These are phyloP conservation scores for Drosophila pseudoananassae DNA, from an alignment of 1,140 invertebrate genomes.

Conservation along the genomic window DNA sequence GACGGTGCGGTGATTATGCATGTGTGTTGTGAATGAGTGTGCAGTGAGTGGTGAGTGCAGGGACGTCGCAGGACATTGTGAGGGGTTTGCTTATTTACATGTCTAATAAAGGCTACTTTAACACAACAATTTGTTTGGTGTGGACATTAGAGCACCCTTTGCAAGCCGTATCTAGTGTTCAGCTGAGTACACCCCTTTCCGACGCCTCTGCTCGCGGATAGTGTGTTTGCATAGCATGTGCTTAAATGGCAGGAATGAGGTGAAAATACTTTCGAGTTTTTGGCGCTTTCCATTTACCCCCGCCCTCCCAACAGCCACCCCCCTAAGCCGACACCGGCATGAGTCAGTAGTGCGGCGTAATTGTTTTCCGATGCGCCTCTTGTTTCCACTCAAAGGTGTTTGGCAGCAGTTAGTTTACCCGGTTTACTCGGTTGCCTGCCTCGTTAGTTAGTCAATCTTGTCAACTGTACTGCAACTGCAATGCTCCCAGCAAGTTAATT, in stretches of 20 bases:
- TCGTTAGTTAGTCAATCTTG: conserved; percentile 77
- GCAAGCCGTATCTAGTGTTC: no score
- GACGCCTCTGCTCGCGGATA: background rate
- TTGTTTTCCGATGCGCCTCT: conserved; percentile 47
- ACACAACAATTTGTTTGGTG: no score
- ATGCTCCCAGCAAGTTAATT: conserved; percentile 54
- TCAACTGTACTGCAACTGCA: conserved; percentile 70
- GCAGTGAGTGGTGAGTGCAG: background rate
- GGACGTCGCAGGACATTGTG: background rate
- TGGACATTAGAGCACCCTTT: no score
- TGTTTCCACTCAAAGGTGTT: conserved; percentile 49
- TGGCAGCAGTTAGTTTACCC: conserved; percentile 48
- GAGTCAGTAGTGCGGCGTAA: conserved; percentile 43
- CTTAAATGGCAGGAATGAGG: conserved; percentile 48
- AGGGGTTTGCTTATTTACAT: background rate
- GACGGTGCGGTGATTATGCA: conserved; percentile 42
- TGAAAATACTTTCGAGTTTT: conserved; percentile 55
- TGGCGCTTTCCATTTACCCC: conserved; percentile 5
- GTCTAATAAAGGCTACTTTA: no score
- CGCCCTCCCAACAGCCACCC: background rate
- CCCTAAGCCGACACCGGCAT: conserved; percentile 14
- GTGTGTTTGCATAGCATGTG: conserved; percentile 7
- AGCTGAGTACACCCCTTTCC: background rate
- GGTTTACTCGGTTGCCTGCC: conserved; percentile 38
- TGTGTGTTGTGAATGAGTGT: conserved; percentile 25